phyloP scores from a whole-genome alignment of 2,888 invertebrate species.

The Ectemnius cavifrons region DNA sequence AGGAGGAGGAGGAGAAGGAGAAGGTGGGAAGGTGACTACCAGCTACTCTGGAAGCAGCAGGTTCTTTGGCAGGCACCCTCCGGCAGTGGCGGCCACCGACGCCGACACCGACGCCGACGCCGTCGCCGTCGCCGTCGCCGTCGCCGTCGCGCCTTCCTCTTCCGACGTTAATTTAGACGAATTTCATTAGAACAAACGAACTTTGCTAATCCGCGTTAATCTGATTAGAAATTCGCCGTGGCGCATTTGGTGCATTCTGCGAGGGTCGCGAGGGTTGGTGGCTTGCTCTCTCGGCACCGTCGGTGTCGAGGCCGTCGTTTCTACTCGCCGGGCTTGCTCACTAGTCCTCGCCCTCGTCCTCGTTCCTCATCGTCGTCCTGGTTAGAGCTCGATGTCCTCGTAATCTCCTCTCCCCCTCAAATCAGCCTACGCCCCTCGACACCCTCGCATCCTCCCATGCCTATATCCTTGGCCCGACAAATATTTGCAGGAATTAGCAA shows the following conservation, averaged over 20 bases:
- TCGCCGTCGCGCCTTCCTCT: conserved; percentile 50
- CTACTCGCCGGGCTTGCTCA: conserved; percentile 25
- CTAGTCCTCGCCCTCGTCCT: conserved; percentile 43
- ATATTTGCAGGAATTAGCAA: conserved; percentile 73
- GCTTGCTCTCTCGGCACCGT: conserved; percentile 24
- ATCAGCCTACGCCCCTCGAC: conserved; percentile 47
- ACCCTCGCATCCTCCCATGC: conserved; percentile 46
- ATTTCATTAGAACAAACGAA: conserved; percentile 78
- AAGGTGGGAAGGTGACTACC: background rate
- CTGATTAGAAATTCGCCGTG: conserved; percentile 77
- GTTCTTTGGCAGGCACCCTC: conserved; percentile 2
- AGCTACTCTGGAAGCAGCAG: background rate
- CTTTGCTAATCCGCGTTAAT: conserved; percentile 77
- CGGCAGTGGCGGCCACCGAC: background rate
- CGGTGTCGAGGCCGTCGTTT: background rate
- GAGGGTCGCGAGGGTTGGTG: conserved; percentile 18
- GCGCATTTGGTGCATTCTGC: conserved; percentile 55
- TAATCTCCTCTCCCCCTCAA: conserved; percentile 51
- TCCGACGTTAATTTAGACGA: conserved; percentile 78
- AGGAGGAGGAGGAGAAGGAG: background rate
- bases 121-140: conserved; percentile 19
- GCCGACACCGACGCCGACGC: conserved; percentile 41
- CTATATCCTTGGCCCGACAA: conserved; percentile 71
- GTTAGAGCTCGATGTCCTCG: conserved; percentile 31
- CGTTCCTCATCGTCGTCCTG: conserved; percentile 38